A percentile compares a stretch with the other conserved stretches of the same genome.
phyloP scores from a whole-genome alignment of 1,140 invertebrate genomes.

The Dolichoris vasculosae region DNA sequence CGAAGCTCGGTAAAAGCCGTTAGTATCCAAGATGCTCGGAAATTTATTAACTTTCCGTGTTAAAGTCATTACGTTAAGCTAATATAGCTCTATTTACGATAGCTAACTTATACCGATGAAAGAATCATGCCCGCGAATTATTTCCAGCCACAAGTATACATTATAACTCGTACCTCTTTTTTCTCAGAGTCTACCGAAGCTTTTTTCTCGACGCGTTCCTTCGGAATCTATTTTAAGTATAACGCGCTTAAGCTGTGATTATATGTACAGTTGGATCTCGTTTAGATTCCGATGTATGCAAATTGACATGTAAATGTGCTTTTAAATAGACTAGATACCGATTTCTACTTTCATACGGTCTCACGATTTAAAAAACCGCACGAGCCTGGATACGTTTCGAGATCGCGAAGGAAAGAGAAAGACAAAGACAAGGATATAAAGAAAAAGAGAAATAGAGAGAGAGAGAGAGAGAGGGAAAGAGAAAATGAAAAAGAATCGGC shows the following conservation, averaged over 20 bases:
- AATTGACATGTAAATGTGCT: constrained; percentile 40
- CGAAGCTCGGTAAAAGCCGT: neutral
- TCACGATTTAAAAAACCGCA: neutral
- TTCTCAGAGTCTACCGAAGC: neutral
- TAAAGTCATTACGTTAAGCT: constrained; percentile 26
- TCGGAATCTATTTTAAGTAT: constrained; percentile 39
- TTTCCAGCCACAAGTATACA: constrained; percentile 13
- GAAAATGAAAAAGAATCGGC: neutral
- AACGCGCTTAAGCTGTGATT: neutral
- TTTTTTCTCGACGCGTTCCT: constrained; percentile 10
- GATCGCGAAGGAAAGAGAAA: neutral
- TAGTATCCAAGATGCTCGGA: neutral
- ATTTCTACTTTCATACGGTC: constrained; percentile 50
- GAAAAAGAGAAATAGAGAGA: neutral
- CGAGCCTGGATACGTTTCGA: neutral
- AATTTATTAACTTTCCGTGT: constrained; percentile 8
- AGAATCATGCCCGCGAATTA: constrained; percentile 31
- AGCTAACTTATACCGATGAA: neutral
- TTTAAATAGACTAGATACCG: constrained; percentile 35
- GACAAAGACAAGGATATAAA: neutral
- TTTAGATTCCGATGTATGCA: constrained; percentile 25
- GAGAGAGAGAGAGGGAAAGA: neutral
- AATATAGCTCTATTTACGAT: constrained; percentile 3
- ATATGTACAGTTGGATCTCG: constrained; percentile 33
- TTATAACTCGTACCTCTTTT: constrained; percentile 14